These are phyloP conservation scores for Chrysopa pallens DNA, from an alignment of 1,140 invertebrate genomes.

Conservation along the genomic window DNA sequence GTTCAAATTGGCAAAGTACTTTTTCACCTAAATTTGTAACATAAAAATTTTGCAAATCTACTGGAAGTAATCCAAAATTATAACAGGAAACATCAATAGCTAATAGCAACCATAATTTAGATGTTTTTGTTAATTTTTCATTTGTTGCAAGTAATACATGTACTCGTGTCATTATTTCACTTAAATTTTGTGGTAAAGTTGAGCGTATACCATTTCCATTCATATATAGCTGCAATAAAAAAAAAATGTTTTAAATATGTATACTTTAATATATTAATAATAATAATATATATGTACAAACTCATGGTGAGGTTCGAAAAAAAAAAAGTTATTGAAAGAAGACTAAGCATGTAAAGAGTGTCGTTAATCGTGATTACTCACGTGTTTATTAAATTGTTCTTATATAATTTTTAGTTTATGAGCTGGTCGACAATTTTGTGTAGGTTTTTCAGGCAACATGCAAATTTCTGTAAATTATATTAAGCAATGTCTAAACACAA, in stretches of 20 bases:
- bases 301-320: too few species aligned
- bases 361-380: too few species aligned
- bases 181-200: constrained; percentile 9
- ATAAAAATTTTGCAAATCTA: constrained; percentile 15
- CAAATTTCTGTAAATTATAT: too few species aligned
- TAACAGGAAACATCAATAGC: constrained; percentile 12
- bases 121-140: constrained; percentile 6
- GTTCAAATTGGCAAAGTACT: constrained; percentile 5
- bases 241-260: not conserved
- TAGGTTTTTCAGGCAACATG: too few species aligned
- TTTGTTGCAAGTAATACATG: constrained; percentile 8
- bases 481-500: too few species aligned
- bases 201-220: constrained; percentile 13
- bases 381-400: too few species aligned
- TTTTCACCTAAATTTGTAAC: constrained; percentile 13
- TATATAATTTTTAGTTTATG: too few species aligned
- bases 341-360: too few species aligned
- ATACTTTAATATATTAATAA: not conserved
- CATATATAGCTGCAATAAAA: constrained; percentile 10
- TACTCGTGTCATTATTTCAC: constrained; percentile 8
- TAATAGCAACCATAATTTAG: constrained; percentile 14
- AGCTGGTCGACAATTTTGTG: too few species aligned
- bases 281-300: too few species aligned
- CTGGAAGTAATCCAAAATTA: constrained; percentile 7
- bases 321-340: too few species aligned